Evolutionary conservation across 1,140 invertebrate species (phyloP).

Genomic region (Dufourea novaeangliae): DNA sequence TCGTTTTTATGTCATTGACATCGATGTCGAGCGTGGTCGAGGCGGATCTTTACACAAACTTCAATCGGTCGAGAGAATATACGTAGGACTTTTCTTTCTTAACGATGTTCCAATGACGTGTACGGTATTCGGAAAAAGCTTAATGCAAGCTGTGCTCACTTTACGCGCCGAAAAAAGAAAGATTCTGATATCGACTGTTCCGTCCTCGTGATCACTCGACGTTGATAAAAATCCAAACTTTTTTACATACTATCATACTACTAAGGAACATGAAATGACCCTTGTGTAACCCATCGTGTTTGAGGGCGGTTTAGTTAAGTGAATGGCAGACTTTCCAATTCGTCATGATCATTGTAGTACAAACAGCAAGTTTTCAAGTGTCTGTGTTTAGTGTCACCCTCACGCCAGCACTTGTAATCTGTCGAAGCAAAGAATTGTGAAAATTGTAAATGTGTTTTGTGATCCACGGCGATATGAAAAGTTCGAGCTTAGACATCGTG

Average conservation of each 20-base stretch:
- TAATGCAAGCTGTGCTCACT: constrained; percentile 17
- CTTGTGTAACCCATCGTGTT: not conserved
- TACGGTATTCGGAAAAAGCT: constrained; percentile 25
- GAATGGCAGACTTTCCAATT: constrained; percentile 35
- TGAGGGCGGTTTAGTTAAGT: constrained; percentile 23
- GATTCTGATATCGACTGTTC: not conserved
- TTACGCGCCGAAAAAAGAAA: not conserved
- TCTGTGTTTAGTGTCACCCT: constrained; percentile 61
- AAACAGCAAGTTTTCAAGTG: constrained; percentile 62
- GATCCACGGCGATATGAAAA: constrained; percentile 7
- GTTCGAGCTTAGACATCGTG: constrained; percentile 9
- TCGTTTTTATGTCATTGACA: constrained; percentile 56
- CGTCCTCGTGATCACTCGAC: constrained; percentile 12
- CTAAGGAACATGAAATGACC: constrained; percentile 29
- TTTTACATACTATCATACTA: constrained; percentile 43
- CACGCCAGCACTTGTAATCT: constrained; percentile 4
- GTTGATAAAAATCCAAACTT: constrained; percentile 38
- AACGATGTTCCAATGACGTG: not conserved
- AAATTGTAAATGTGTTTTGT: constrained; percentile 33
- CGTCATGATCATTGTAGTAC: constrained; percentile 61
- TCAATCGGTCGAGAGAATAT: not conserved
- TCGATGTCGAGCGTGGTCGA: constrained; percentile 34
- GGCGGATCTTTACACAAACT: constrained; percentile 17
- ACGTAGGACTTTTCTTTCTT: too few species aligned
- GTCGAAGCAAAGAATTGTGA: not conserved